These are phyloP conservation scores for Hirtodrosophila cameraria DNA, from an alignment of 2,888 invertebrate genomes.

Conservation along the genomic window DNA sequence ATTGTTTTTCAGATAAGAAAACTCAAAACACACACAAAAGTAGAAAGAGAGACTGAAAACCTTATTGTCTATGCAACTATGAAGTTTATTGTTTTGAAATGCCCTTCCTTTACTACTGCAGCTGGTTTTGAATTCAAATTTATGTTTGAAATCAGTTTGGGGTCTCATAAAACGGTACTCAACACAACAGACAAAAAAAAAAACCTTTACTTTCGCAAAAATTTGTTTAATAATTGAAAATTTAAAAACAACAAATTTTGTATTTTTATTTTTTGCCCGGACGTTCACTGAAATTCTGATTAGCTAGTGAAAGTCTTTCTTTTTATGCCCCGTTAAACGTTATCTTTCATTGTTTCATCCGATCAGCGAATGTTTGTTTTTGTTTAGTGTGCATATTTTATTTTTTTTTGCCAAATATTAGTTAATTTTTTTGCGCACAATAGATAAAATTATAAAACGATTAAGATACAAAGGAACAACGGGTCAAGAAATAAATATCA, in stretches of 20 bases:
- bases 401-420: not conserved
- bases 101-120: slow-evolving; percentile 24
- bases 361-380: not conserved
- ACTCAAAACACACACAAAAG: too few relatives aligned
- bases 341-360: slow-evolving; percentile 38
- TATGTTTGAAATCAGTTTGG: slow-evolving; percentile 5
- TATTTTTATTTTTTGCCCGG: slow-evolving; percentile 30
- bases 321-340: slow-evolving; percentile 37
- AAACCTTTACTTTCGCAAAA: slow-evolving; percentile 68
- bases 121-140: slow-evolving; percentile 14
- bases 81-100: not conserved
- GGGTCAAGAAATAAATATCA: too few relatives aligned
- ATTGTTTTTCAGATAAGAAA: not conserved
- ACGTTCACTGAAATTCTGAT: slow-evolving; percentile 71
- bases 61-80: slow-evolving; percentile 17
- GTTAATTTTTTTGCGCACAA: slow-evolving; percentile 13
- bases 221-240: slow-evolving; percentile 74
- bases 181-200: slow-evolving; percentile 5
- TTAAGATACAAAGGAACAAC: too few relatives aligned
- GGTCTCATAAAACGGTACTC: slow-evolving; percentile 49
- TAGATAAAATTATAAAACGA: too few relatives aligned
- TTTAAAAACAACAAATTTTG: slow-evolving; percentile 23
- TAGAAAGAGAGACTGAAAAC: not conserved
- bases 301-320: slow-evolving; percentile 67
- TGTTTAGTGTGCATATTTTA: not conserved